A percentile compares a stretch with the other conserved stretches of the same genome.
phyloP scores from a whole-genome alignment of 2,113 vertebrate genomes.

The Menura novaehollandiae region DNA sequence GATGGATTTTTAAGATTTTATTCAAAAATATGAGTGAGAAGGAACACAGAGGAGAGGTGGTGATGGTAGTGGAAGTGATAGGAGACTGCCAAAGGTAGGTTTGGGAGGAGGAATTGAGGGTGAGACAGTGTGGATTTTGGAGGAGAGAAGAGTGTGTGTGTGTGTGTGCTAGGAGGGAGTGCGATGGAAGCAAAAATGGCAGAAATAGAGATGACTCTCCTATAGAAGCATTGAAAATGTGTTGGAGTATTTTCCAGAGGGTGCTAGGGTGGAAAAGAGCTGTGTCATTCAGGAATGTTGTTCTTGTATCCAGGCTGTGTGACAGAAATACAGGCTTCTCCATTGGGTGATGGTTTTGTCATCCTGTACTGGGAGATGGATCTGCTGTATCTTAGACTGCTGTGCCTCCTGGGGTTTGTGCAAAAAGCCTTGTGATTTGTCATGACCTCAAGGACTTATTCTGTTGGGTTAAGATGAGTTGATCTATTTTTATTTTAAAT shows the following conservation, averaged over 20 bases:
- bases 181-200: not conserved
- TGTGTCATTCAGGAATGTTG: not conserved
- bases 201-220: not conserved
- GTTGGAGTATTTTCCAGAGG: not conserved
- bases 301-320: not conserved
- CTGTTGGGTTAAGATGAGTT: constrained; percentile 13
- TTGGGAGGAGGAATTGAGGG: not conserved
- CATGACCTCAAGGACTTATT: not conserved
- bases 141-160: not conserved
- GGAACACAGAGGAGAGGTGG: not conserved
- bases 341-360: not conserved
- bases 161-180: too few species aligned
- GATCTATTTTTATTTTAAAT: constrained; percentile 37
- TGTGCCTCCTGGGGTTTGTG: not conserved
- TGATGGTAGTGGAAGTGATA: not conserved
- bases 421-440: not conserved
- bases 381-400: not conserved
- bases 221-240: not conserved
- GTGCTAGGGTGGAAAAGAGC: not conserved
- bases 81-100: not conserved
- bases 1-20: not conserved
- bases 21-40: not conserved
- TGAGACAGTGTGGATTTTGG: not conserved
- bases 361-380: not conserved
- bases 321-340: not conserved